Conservation (phyloP, 2,797 vertebrate genomes). For the Hoplostethus atlanticus region DNA sequence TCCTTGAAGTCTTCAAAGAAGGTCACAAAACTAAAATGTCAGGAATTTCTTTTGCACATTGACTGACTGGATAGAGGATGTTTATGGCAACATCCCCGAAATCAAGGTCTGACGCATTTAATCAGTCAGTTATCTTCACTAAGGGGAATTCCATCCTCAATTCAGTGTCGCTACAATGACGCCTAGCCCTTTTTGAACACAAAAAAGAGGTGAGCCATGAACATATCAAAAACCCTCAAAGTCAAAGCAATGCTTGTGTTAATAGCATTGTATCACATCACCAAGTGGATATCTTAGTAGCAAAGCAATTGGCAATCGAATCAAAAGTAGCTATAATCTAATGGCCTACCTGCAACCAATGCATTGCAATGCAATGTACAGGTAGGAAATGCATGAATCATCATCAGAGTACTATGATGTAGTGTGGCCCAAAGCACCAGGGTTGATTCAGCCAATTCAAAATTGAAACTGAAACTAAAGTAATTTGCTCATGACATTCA, state of each 20-base stretch:
- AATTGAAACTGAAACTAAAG: background rate
- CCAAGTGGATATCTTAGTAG: background rate
- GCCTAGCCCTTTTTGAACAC: background rate
- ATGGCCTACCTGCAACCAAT: background rate
- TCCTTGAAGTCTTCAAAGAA: constrained; percentile 8
- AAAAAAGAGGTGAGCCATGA: background rate
- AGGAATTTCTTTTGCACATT: constrained; percentile 4
- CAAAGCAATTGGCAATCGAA: background rate
- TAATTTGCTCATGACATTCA: background rate
- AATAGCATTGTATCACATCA: background rate
- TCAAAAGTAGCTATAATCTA: background rate
- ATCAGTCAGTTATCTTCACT: constrained; percentile 21
- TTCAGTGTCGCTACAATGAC: background rate
- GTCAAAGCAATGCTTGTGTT: background rate
- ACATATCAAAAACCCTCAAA: background rate
- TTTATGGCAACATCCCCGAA: background rate
- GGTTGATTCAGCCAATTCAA: background rate
- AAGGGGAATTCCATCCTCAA: constrained; percentile 35
- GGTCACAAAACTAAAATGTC: constrained; percentile 1
- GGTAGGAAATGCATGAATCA: background rate
- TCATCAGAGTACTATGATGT: background rate
- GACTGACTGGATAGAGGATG: background rate
- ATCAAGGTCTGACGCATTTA: constrained; percentile 21
- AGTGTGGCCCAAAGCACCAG: too few species aligned
- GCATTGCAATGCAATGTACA: background rate